phyloP scores from a whole-genome alignment of 2,888 invertebrate species.

The Osedax frankpressi region DNA sequence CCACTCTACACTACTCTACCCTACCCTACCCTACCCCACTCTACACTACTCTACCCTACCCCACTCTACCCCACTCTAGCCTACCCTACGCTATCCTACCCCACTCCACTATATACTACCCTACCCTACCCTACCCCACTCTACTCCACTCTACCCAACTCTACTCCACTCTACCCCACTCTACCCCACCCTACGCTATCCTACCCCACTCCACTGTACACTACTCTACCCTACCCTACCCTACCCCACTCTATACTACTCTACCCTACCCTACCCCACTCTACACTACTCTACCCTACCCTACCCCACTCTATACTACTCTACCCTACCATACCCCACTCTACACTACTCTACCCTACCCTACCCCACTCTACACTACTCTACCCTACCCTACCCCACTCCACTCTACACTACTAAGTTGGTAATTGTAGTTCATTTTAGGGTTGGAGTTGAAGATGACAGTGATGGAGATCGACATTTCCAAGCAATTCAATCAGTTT shows the following conservation, averaged over 20 bases:
- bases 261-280: background rate
- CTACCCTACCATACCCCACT: background rate
- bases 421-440: background rate
- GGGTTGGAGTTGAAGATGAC: background rate
- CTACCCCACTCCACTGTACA: background rate
- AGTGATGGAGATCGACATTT: background rate
- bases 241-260: background rate
- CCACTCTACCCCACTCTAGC: background rate
- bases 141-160: background rate
- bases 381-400: background rate
- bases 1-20: background rate
- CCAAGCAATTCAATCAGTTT: background rate
- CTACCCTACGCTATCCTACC: conserved; percentile 63
- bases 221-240: background rate
- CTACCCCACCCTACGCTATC: background rate
- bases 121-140: too few relatives aligned
- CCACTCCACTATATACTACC: background rate
- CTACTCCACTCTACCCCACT: background rate
- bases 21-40: background rate
- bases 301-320: background rate
- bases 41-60: background rate
- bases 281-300: too few relatives aligned
- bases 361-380: background rate
- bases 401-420: background rate
- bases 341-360: background rate